Conservation (phyloP, 2,888 invertebrate species). For the Creontiades dilutus region DNA sequence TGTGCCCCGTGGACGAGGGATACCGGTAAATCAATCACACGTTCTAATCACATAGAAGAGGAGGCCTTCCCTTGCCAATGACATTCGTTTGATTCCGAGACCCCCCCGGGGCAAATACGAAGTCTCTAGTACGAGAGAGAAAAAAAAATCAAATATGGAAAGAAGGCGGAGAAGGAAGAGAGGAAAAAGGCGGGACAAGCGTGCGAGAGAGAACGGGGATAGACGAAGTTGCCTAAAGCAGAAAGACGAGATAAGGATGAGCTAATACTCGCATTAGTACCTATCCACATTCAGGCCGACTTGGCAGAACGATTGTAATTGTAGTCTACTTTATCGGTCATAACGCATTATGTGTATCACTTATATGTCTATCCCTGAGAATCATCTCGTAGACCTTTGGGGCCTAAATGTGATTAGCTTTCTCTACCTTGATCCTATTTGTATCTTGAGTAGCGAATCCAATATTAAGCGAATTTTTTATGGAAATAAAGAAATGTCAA, state of each 20-base stretch:
- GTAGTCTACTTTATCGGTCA: not conserved
- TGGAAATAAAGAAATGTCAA: no score
- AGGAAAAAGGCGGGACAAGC: not conserved
- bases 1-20: constrained; percentile 53
- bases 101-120: constrained; percentile 32
- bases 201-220: not conserved
- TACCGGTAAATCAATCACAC: constrained; percentile 66
- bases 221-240: not conserved
- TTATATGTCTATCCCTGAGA: no score
- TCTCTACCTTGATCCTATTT: no score
- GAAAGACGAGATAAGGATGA: constrained; percentile 4
- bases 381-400: no score
- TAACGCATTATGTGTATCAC: no score
- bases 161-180: constrained; percentile 40
- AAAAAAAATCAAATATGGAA: constrained; percentile 46
- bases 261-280: constrained; percentile 7
- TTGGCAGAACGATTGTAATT: not conserved
- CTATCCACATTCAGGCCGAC: not conserved
- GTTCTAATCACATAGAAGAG: constrained; percentile 65
- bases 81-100: constrained; percentile 56
- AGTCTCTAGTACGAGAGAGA: not conserved
- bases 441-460: no score
- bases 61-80: constrained; percentile 59
- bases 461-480: no score
- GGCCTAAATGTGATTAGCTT: no score